phyloP scores from a whole-genome alignment of 2,113 vertebrate species.

The Vicugna pacos region DNA sequence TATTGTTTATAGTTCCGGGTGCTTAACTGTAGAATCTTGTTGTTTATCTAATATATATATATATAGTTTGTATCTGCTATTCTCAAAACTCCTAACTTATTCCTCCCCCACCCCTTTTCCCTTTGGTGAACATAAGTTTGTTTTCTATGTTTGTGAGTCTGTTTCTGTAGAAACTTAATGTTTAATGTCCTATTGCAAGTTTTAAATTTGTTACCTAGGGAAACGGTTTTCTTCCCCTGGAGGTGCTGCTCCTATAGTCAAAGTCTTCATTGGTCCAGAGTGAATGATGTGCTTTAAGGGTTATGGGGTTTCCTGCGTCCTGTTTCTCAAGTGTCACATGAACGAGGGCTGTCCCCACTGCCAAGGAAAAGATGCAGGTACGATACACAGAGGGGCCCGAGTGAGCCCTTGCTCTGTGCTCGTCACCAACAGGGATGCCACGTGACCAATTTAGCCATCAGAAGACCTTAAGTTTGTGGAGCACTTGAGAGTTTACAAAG shows the following conservation, averaged over 20 bases:
- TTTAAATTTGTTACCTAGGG: background rate
- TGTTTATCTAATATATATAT: no score
- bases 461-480: background rate
- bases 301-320: background rate
- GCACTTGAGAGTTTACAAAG: background rate
- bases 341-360: background rate
- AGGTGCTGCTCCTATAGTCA: background rate
- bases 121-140: no score
- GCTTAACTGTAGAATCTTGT: no score
- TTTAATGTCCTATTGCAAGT: background rate
- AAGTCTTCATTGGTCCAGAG: background rate
- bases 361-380: background rate
- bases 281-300: background rate
- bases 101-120: background rate
- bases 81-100: no score
- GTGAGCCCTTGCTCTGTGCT: rapidly evolving
- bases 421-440: background rate
- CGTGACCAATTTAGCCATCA: background rate
- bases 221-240: background rate
- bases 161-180: background rate
- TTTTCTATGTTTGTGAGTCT: no score
- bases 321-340: background rate
- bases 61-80: no score
- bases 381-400: background rate
- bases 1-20: no score